Evolutionary conservation across 2,797 vertebrate genomes (phyloP).

Genomic region (Valencia hispanica): DNA sequence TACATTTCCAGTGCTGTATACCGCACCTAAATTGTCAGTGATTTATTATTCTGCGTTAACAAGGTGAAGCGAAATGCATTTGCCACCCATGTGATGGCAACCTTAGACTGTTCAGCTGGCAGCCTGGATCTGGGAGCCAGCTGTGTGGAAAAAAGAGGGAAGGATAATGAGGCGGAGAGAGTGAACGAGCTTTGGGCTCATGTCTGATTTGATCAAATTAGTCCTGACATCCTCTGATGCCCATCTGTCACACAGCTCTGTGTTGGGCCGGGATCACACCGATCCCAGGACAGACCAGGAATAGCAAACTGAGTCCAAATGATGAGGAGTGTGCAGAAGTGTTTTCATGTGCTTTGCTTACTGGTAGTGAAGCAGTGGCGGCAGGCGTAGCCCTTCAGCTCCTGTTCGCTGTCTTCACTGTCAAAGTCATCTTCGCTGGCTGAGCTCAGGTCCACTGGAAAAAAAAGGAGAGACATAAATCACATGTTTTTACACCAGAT

Average conservation of each 20-base stretch:
- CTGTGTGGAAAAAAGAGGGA: conserved; percentile 68
- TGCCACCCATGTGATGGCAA: conserved; percentile 52
- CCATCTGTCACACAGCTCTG: conserved; percentile 77
- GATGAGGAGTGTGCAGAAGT: conserved; percentile 13
- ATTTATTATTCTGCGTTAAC: conserved; percentile 37
- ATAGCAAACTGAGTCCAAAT: conserved; percentile 44
- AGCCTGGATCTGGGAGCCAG: conserved; percentile 64
- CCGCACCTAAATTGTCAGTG: conserved; percentile 13
- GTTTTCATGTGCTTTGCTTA: conserved; percentile 71
- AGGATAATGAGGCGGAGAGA: conserved; percentile 77
- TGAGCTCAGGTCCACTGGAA: conserved; percentile 96
- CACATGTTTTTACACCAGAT: conserved; percentile 2
- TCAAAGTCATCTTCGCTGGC: conserved; percentile 99
- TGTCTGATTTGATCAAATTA: conserved; percentile 82
- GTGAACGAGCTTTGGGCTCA: conserved; percentile 67
- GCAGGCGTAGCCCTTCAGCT: conserved; percentile 99
- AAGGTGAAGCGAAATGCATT: conserved; percentile 41
- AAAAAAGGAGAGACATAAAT: conserved; percentile 30
- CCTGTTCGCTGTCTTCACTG: conserved; percentile 99
- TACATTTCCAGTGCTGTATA: background rate
- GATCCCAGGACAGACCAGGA: conserved; percentile 52
- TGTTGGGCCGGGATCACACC: conserved; percentile 45
- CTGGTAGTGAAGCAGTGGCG: conserved; percentile 99
- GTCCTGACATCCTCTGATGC: conserved; percentile 76
- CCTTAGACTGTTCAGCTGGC: conserved; percentile 68